Evolutionary conservation across 1,140 invertebrate genomes (phyloP).

Genomic region (Drosophila novamexicana): DNA sequence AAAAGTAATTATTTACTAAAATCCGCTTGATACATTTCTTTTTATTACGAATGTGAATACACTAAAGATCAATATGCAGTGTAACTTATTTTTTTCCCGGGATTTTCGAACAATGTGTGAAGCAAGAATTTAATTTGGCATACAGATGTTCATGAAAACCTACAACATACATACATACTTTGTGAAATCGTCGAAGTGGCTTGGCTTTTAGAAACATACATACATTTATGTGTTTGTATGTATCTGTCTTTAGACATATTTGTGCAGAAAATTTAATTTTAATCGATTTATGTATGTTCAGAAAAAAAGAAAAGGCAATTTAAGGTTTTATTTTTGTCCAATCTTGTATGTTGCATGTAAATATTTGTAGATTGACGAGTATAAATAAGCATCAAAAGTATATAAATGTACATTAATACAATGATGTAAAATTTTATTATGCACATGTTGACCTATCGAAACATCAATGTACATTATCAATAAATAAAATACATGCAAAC

Average conservation of each 20-base stretch:
- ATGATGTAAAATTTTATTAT: background rate
- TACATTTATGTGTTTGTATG: slow-evolving; percentile 22
- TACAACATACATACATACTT: slow-evolving; percentile 42
- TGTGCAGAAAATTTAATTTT: slow-evolving; percentile 10
- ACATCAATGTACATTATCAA: background rate
- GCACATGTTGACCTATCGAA: background rate
- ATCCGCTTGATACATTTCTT: background rate
- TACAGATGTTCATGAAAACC: background rate
- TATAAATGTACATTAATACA: background rate
- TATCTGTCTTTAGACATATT: slow-evolving; percentile 11
- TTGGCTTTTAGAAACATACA: slow-evolving; percentile 40
- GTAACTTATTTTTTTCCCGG: background rate
- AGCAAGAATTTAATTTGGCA: slow-evolving; percentile 5
- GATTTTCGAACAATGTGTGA: background rate
- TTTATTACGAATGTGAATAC: background rate
- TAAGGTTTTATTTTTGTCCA: background rate
- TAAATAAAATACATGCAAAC: background rate
- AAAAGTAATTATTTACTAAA: slow-evolving; percentile 36
- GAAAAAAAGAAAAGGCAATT: background rate
- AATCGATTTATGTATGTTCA: slow-evolving; percentile 12
- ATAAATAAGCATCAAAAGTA: background rate
- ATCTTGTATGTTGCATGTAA: background rate
- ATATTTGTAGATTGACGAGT: background rate
- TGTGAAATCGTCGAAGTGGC: slow-evolving; percentile 58
- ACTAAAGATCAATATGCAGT: background rate